phyloP scores from a whole-genome alignment of 2,797 vertebrate species.

The Nannoperca australis region DNA sequence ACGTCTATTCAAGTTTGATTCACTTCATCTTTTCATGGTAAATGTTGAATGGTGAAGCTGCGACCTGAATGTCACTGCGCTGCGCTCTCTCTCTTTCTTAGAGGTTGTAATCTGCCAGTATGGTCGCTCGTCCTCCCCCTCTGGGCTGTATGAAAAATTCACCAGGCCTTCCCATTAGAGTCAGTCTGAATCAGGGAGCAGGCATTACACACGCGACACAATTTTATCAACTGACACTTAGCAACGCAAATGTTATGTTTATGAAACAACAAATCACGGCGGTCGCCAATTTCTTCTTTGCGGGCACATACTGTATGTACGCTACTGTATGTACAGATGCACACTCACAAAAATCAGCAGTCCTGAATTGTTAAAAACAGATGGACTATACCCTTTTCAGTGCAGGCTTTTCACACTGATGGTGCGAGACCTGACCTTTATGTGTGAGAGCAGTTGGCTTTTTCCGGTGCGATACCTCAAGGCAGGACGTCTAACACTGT shows the following conservation, averaged over 20 bases:
- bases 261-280: slow-evolving; percentile 73
- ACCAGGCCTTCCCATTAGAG: slow-evolving; percentile 92
- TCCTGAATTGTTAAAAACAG: slow-evolving; percentile 50
- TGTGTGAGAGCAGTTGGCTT: slow-evolving; percentile 48
- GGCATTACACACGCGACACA: slow-evolving; percentile 56
- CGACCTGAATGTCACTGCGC: slow-evolving; percentile 21
- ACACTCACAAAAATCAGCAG: slow-evolving; percentile 10
- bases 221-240: slow-evolving; percentile 66
- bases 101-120: slow-evolving; percentile 84
- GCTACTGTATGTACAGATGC: slow-evolving; percentile 17
- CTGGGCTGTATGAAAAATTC: slow-evolving; percentile 94
- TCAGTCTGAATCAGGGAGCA: slow-evolving; percentile 88
- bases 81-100: slow-evolving; percentile 43
- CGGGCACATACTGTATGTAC: not conserved
- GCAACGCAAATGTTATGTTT: slow-evolving; percentile 76
- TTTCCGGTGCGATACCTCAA: slow-evolving; percentile 53
- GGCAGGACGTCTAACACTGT: slow-evolving; percentile 43
- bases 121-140: slow-evolving; percentile 85
- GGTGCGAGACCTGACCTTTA: slow-evolving; percentile 80
- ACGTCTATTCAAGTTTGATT: not conserved
- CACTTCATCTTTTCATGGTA: not conserved
- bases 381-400: slow-evolving; percentile 64
- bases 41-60: not conserved
- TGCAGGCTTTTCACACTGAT: slow-evolving; percentile 68
- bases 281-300: not conserved